Percentiles rank a stretch among this genome's conserved stretches.
These are phyloP conservation scores for Nesidiocoris tenuis DNA, from an alignment of 2,888 invertebrate species.

Conservation along the genomic window DNA sequence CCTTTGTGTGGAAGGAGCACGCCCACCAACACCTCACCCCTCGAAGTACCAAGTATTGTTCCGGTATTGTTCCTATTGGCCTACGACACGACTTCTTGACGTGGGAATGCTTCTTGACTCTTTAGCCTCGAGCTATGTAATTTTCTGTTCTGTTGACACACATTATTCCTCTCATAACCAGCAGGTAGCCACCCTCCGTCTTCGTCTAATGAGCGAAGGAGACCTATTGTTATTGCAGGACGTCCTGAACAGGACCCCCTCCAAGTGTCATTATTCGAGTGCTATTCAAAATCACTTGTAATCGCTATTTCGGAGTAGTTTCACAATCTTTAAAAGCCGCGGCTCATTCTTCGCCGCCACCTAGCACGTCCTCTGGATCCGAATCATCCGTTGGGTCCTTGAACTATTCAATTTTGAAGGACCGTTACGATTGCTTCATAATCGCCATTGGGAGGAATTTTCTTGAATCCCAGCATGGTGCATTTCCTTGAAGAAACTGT, in stretches of 20 bases:
- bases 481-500: no score
- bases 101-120: not conserved
- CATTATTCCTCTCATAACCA: constrained; percentile 12
- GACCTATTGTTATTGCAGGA: not conserved
- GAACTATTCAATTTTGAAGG: not conserved
- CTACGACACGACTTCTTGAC: not conserved
- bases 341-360: not conserved
- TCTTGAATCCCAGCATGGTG: constrained; percentile 13
- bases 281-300: constrained; percentile 34
- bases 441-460: not conserved
- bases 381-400: not conserved
- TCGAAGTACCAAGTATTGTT: not conserved
- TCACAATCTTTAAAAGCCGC: constrained; percentile 15
- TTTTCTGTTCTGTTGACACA: constrained; percentile 31
- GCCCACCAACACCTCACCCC: not conserved
- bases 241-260: constrained; percentile 22
- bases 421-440: not conserved
- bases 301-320: constrained; percentile 1
- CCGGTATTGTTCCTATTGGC: not conserved
- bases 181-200: constrained; percentile 18
- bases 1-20: not conserved
- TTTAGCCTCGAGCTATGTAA: constrained; percentile 1
- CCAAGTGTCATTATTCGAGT: constrained; percentile 32
- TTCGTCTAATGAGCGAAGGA: constrained; percentile 15
- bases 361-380: not conserved